phyloP scores from a whole-genome alignment of 37 sponge, comb jelly and placozoan genomes.

The Lycopodina hypogea region DNA sequence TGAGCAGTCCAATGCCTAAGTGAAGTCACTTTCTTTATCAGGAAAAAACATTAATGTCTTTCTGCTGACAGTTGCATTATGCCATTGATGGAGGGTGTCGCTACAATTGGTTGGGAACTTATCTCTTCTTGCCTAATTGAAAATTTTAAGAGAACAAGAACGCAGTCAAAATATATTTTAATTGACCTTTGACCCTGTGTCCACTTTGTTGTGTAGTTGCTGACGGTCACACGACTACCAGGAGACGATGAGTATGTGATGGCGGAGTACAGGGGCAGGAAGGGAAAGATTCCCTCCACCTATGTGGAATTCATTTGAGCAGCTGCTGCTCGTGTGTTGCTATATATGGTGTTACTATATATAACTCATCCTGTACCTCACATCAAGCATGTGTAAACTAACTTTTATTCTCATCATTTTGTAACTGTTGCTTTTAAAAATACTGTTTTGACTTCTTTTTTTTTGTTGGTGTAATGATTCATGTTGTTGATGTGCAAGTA shows the following conservation, averaged over 20 bases:
- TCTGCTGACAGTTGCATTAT: too few species aligned
- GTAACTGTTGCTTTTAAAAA: background rate
- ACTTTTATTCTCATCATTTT: background rate
- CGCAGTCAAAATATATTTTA: too few species aligned
- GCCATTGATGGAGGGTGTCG: too few species aligned
- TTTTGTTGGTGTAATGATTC: background rate
- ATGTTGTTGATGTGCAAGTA: too few species aligned
- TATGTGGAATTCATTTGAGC: slow-evolving; percentile 61
- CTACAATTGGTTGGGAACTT: too few species aligned
- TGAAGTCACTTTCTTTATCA: too few species aligned
- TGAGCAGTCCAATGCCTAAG: too few species aligned
- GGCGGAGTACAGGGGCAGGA: slow-evolving; percentile 35
- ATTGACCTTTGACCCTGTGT: too few species aligned
- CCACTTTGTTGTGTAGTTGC: slow-evolving; percentile 9
- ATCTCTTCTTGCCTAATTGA: too few species aligned
- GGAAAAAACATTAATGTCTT: too few species aligned
- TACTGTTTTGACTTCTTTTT: background rate
- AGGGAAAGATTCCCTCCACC: slow-evolving; percentile 57
- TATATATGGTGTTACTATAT: too few species aligned
- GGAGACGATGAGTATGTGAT: slow-evolving; percentile 55
- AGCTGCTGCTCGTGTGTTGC: background rate
- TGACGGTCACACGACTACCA: slow-evolving; percentile 45
- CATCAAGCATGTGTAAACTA: background rate
- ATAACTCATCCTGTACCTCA: background rate
- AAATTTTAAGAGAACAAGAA: too few species aligned